phyloP scores from a whole-genome alignment of 2,888 invertebrate species.

The Junonia oenone region DNA sequence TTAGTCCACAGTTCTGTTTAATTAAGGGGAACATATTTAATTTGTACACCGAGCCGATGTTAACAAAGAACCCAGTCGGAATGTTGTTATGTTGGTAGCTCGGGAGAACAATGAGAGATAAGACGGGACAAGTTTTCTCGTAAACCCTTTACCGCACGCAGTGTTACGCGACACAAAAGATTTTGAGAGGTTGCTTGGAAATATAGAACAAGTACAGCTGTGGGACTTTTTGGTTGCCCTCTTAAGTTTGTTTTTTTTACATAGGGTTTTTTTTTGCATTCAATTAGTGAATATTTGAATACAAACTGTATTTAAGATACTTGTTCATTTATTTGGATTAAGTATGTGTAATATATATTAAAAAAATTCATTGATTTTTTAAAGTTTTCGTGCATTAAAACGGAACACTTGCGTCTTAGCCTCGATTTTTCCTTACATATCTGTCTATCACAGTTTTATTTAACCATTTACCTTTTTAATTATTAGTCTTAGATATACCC shows the following conservation, averaged over 20 bases:
- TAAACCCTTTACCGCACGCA: constrained; percentile 30
- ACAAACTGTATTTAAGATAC: too few species aligned
- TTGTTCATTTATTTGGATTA: too few species aligned
- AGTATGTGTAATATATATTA: too few species aligned
- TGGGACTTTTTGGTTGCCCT: not conserved
- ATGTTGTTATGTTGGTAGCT: constrained; percentile 5
- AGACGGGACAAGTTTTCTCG: constrained; percentile 32
- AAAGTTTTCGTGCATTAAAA: too few species aligned
- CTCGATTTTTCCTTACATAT: too few species aligned
- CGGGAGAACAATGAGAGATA: constrained; percentile 32
- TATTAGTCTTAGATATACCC: not conserved
- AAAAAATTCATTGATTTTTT: too few species aligned
- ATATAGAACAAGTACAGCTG: constrained; percentile 4
- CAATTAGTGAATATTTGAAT: too few species aligned
- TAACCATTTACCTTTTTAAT: not conserved
- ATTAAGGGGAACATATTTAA: constrained; percentile 4
- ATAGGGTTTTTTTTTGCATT: too few species aligned
- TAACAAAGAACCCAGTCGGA: constrained; percentile 18
- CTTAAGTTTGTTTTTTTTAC: not conserved
- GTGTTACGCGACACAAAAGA: constrained; percentile 26
- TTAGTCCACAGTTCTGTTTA: not conserved
- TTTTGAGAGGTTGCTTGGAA: constrained; percentile 12
- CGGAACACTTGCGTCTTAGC: too few species aligned
- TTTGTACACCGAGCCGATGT: constrained; percentile 3
- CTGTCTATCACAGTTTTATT: too few species aligned